phyloP scores from a whole-genome alignment of 1,140 invertebrate genomes.

The Aphelinus atriplicis region DNA sequence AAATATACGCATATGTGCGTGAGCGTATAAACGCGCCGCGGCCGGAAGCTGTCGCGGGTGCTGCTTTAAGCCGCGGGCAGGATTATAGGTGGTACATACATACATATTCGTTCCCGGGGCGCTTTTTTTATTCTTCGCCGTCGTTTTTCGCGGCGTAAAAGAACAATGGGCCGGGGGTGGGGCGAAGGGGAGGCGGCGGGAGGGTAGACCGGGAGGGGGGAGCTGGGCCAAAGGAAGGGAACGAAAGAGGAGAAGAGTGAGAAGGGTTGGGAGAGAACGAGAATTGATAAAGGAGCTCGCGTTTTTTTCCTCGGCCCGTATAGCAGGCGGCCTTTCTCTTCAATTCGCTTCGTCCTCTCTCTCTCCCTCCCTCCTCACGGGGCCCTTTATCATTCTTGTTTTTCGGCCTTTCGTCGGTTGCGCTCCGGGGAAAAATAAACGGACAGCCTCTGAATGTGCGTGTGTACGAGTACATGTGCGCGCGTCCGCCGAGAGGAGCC shows the following conservation, averaged over 20 bases:
- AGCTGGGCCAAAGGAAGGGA: conserved; percentile 19
- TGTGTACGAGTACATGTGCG: too few relatives aligned
- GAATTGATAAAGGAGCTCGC: conserved; percentile 33
- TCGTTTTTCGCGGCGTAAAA: not conserved
- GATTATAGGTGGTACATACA: too few relatives aligned
- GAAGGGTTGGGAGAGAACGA: conserved; percentile 2
- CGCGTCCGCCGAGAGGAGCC: too few relatives aligned
- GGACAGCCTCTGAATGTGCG: too few relatives aligned
- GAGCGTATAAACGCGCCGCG: too few relatives aligned
- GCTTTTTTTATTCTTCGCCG: not conserved
- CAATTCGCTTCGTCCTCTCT: conserved; percentile 25
- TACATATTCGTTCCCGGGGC: too few relatives aligned
- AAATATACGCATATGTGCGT: too few relatives aligned
- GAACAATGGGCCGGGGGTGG: not conserved
- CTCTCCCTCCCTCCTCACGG: conserved; percentile 32
- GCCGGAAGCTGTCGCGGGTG: too few relatives aligned
- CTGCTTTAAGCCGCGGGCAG: too few relatives aligned
- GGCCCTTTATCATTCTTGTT: conserved; percentile 28
- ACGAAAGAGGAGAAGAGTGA: not conserved
- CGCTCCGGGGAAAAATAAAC: too few relatives aligned
- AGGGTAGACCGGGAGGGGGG: not conserved
- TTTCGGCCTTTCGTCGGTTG: not conserved
- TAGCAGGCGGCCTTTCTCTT: conserved; percentile 23
- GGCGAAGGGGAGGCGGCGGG: not conserved
- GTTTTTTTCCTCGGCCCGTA: not conserved